A percentile compares a stretch with the other conserved stretches of the same genome.
Conservation (phyloP, 53 echinoderm and acorn worm genomes). For the Actinopyga echinites region DNA sequence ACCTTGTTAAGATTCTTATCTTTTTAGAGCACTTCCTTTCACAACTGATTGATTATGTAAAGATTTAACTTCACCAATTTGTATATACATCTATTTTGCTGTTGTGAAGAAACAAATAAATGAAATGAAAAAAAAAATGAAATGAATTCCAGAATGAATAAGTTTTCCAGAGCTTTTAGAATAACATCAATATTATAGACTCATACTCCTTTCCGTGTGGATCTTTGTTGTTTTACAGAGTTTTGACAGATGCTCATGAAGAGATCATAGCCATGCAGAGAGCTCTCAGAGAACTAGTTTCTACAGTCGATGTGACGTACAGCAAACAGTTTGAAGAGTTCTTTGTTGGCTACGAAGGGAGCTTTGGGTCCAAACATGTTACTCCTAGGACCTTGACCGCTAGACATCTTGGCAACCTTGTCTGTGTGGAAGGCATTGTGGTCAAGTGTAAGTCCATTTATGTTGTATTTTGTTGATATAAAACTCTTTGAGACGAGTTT, state of each 20-base stretch:
- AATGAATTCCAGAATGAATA: too few species aligned
- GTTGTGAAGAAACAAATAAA: too few species aligned
- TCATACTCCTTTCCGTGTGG: too few species aligned
- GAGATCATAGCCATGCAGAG: conserved; percentile 87
- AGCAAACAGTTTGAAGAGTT: conserved; percentile 95
- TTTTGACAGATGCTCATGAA: conserved; percentile 78
- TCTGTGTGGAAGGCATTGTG: conserved; percentile 95
- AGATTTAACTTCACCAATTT: too few species aligned
- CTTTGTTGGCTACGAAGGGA: conserved; percentile 97
- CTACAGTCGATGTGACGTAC: conserved; percentile 83
- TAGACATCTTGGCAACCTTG: conserved; percentile 88
- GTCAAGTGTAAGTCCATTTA: conserved; percentile 78
- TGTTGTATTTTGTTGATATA: neutral
- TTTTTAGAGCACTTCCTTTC: too few species aligned
- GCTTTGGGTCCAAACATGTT: conserved; percentile 95
- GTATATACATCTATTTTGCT: too few species aligned
- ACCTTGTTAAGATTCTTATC: too few species aligned
- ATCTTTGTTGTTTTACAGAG: conserved; percentile 32
- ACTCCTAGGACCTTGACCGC: conserved; percentile 90
- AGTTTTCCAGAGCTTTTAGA: too few species aligned
- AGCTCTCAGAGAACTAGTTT: conserved; percentile 89
- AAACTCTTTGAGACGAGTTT: too few species aligned
- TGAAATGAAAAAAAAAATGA: too few species aligned
- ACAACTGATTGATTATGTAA: too few species aligned
- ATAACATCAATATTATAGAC: too few species aligned